Conservation (phyloP, 2,888 invertebrate species). For the Galerucella calmariensis region DNA sequence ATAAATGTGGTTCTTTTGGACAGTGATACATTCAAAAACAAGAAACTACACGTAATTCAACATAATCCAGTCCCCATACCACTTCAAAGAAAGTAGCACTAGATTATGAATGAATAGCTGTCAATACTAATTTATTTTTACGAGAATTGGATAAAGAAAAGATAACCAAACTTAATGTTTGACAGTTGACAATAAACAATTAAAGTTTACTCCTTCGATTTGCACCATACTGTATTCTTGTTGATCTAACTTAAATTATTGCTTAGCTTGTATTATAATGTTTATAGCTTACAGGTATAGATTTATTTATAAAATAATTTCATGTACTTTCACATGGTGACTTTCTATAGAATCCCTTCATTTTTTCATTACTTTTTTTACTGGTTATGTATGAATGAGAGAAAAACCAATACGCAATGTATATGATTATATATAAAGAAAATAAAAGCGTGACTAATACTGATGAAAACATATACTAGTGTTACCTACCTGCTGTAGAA, state of each 20-base stretch:
- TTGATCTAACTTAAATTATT: background rate
- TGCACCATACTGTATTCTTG: background rate
- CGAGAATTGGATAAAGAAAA: too few relatives aligned
- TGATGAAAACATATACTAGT: background rate
- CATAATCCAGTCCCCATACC: too few relatives aligned
- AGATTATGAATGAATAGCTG: too few relatives aligned
- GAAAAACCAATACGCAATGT: background rate
- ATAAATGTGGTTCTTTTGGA: too few relatives aligned
- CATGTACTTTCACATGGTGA: background rate
- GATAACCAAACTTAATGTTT: too few relatives aligned
- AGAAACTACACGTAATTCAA: too few relatives aligned
- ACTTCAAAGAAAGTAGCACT: too few relatives aligned
- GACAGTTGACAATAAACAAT: too few relatives aligned
- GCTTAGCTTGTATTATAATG: background rate
- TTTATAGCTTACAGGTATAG: background rate
- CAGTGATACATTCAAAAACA: too few relatives aligned
- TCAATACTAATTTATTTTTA: too few relatives aligned
- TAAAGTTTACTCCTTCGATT: background rate
- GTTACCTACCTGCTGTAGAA: background rate
- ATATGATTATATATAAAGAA: slow-evolving; percentile 4
- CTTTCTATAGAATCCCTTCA: background rate
- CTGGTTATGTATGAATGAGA: background rate
- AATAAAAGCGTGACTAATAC: slow-evolving; percentile 8
- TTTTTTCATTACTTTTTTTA: background rate
- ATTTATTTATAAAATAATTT: background rate